A percentile compares a stretch with the other conserved stretches of the same genome.
Conservation (phyloP, 2,888 invertebrate species). For the Choristoneura rosaceana region DNA sequence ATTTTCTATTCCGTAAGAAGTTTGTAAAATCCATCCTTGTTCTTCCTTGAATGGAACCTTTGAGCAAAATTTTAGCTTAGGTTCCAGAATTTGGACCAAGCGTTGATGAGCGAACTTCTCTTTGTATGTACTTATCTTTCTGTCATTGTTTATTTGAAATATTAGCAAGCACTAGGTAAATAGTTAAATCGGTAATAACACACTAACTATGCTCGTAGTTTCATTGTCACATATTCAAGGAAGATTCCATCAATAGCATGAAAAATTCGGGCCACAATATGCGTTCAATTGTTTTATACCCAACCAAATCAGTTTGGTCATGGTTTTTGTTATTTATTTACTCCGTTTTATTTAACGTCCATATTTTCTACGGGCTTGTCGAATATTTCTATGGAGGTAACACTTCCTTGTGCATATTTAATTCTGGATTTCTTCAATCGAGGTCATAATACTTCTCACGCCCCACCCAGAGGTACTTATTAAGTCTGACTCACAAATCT, state of each 20-base stretch:
- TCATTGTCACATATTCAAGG: slow-evolving; percentile 12
- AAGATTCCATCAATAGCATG: slow-evolving; percentile 32
- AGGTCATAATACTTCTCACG: slow-evolving; percentile 11
- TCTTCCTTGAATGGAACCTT: no score
- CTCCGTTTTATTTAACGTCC: slow-evolving; percentile 14
- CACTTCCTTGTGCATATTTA: slow-evolving; percentile 6
- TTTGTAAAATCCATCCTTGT: no score
- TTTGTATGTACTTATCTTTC: no score
- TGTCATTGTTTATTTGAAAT: no score
- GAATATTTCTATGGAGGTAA: slow-evolving; percentile 16
- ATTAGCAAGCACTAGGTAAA: no score
- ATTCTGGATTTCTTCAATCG: neutral
- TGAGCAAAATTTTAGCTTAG: no score
- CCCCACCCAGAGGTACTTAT: neutral
- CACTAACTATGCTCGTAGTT: slow-evolving; percentile 5
- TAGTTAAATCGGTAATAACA: neutral
- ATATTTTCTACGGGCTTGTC: slow-evolving; percentile 14
- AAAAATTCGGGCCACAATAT: slow-evolving; percentile 13
- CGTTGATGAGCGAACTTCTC: no score
- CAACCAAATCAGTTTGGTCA: slow-evolving; percentile 19
- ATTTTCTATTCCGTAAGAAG: no score
- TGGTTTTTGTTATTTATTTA: slow-evolving; percentile 16
- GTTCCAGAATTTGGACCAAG: no score
- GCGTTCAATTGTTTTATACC: slow-evolving; percentile 19
- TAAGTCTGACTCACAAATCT: slow-evolving; percentile 12